These are phyloP conservation scores for Circaetus gallicus DNA, from an alignment of 2,113 vertebrate species.

Conservation along the genomic window DNA sequence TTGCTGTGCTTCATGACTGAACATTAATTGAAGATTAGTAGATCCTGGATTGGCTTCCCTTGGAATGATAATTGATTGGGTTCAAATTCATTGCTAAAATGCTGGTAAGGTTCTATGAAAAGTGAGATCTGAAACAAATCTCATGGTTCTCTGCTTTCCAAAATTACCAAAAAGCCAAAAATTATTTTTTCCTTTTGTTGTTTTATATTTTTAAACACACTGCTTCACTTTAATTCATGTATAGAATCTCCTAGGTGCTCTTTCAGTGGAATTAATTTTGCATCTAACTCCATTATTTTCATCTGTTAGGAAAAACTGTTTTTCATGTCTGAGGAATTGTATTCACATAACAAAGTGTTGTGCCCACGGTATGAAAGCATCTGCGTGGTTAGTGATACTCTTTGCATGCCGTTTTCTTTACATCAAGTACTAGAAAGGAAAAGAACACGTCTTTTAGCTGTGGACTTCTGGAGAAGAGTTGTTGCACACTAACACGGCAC, in stretches of 20 bases:
- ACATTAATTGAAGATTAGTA: neutral
- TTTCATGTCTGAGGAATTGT: neutral
- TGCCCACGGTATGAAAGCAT: neutral
- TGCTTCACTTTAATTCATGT: neutral
- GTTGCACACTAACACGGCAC: neutral
- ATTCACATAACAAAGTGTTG: neutral
- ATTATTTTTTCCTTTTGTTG: neutral
- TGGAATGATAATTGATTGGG: neutral
- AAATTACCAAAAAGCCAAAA: neutral
- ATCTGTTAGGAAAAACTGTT: neutral
- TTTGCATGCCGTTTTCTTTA: neutral
- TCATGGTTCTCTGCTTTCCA: neutral
- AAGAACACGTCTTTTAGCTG: neutral
- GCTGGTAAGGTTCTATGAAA: neutral
- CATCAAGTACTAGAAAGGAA: neutral
- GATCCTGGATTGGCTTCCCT: neutral
- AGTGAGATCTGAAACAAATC: neutral
- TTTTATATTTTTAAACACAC: neutral
- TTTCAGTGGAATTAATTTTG: neutral
- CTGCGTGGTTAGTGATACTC: neutral
- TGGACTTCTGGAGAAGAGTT: neutral
- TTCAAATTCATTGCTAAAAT: neutral
- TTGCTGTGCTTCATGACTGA: neutral
- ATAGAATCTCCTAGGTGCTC: neutral
- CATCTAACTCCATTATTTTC: neutral